Base-by-base conservation (phyloP, 2,888 invertebrate genomes). In the Eristalis tenax region DNA sequence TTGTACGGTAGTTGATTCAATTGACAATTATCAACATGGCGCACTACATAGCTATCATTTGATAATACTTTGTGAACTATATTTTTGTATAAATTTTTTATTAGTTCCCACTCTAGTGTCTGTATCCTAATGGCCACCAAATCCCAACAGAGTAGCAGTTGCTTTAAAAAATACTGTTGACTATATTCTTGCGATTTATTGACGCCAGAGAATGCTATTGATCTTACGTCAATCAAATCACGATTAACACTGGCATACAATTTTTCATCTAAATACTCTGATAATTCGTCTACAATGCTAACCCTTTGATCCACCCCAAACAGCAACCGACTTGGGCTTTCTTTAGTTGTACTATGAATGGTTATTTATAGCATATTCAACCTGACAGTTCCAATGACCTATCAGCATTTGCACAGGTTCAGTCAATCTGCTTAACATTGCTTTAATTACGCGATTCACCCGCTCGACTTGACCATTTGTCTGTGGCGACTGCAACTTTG, bases 231-330 rank as follows among this genome's bases (percentile, higher is more conserved):
- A n/a, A n/a, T n/a, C n/a, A n/a, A 71, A 43, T 35, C 64, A 6
- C 68, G 43, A n/a, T 23, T 1, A 35, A 57, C 35, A 32, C 6
- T 22, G 1, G 18, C 38, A 61, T 64, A 10, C 32, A 76, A 66
- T 38, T 66, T 64, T 8, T 74, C 64, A 56, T 64, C 61, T 10
- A 35, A 22, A 10, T 32, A 18, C n/a, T 32, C 18, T 10, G 61
- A 61, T n/a, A 83, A 57, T 8, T 71, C 71, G 4, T 77, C 77
- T 1, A 79, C 32, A 38, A 75, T 22, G 15, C 10, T 40, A 18
- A 78, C 83, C 2, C 78, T 32, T 59, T 89, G 88, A 0, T 68
- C 10, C 13, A 85, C 73, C 4, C 88, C 85, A 38, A 89, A 86
- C 10, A 89, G 18, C 32, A 83, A 43, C 22, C 26, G 26, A 13